Percentiles rank a stretch among this genome's conserved stretches.
These are phyloP conservation scores for Synanthedon tipuliformis DNA, from an alignment of 2,888 invertebrate species.

Conservation along the genomic window DNA sequence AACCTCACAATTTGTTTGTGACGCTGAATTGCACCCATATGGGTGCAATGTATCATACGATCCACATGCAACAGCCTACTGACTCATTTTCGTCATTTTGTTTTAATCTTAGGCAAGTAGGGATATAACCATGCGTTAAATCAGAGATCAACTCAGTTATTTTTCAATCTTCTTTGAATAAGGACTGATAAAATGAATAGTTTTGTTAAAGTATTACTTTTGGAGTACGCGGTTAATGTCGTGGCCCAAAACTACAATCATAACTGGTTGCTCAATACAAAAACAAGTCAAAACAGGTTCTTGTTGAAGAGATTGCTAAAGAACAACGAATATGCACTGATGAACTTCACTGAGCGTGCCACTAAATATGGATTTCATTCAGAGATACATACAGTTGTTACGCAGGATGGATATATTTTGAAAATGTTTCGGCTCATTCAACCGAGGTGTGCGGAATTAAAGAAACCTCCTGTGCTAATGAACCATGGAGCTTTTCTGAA, in stretches of 20 bases:
- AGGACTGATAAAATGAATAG: background rate
- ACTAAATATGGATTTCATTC: background rate
- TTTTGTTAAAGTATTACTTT: background rate
- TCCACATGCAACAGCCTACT: no score
- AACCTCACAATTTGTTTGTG: no score
- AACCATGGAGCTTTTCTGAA: background rate
- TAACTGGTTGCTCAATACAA: background rate
- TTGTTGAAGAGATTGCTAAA: background rate
- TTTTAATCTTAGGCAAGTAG: no score
- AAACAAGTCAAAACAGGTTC: background rate
- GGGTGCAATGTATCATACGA: no score
- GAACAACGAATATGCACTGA: background rate
- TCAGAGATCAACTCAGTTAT: background rate
- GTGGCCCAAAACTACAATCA: background rate
- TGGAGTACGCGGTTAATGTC: background rate
- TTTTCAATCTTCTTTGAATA: background rate
- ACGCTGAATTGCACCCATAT: no score
- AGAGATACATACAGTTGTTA: background rate
- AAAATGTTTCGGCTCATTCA: background rate
- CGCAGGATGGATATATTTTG: constrained; percentile 2
- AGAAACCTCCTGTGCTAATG: background rate
- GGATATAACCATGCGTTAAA: no score
- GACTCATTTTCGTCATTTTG: no score
- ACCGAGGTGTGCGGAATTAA: background rate
- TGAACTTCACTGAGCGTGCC: constrained; percentile 2